Evolutionary conservation across 2,113 vertebrate genomes (phyloP).

Genomic region (Gymnarchus niloticus): DNA sequence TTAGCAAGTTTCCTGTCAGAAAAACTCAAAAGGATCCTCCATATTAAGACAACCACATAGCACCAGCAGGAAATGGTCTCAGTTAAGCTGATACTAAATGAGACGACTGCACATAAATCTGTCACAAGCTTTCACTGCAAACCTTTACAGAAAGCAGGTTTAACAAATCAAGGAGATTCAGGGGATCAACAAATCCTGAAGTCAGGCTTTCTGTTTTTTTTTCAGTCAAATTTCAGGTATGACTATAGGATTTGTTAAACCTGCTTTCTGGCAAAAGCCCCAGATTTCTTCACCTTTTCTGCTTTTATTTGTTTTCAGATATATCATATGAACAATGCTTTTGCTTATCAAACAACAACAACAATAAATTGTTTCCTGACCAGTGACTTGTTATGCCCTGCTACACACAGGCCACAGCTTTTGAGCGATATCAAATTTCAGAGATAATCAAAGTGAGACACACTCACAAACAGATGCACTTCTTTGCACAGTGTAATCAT

Average conservation of each 20-base stretch:
- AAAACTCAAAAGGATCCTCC: neutral
- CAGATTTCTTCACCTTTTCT: no score
- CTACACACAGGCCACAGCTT: neutral
- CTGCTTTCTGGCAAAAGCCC: no score
- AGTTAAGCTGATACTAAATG: neutral
- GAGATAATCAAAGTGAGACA: neutral
- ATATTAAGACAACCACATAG: neutral
- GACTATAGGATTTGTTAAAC: no score
- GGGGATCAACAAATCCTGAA: no score
- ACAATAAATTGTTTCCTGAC: neutral
- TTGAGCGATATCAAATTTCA: neutral
- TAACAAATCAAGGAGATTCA: neutral
- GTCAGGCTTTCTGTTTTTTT: no score
- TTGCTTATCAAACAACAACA: neutral
- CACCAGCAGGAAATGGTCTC: neutral
- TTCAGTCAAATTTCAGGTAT: no score
- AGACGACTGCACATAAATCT: neutral
- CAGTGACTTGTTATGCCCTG: neutral
- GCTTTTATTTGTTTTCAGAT: neutral
- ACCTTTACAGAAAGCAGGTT: no score
- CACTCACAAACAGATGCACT: neutral
- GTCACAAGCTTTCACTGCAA: neutral
- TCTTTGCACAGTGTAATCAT: neutral
- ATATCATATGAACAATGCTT: neutral
- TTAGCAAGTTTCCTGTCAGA: neutral